These are phyloP conservation scores for Gymnarchus niloticus DNA, from an alignment of 2,113 vertebrate genomes.

Conservation along the genomic window DNA sequence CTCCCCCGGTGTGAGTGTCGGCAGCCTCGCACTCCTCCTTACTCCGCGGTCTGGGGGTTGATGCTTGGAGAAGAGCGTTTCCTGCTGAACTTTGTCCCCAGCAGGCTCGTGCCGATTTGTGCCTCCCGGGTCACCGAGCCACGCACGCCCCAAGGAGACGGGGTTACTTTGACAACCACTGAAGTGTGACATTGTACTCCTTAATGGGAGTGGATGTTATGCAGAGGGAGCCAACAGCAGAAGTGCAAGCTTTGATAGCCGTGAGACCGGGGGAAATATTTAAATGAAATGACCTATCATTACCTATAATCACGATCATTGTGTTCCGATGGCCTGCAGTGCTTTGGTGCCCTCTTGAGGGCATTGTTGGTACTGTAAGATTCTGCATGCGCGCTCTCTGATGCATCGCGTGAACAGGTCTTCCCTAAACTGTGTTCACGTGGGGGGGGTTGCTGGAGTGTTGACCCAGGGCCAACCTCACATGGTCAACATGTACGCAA, in stretches of 20 bases:
- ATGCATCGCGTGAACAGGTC: background rate
- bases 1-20: background rate
- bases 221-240: too few species aligned
- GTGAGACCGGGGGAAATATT: background rate
- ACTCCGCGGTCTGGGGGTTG: too few species aligned
- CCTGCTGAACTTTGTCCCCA: too few species aligned
- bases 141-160: too few species aligned
- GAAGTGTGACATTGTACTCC: background rate
- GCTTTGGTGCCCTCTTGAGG: background rate
- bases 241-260: background rate
- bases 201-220: background rate
- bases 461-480: too few species aligned
- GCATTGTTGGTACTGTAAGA: background rate
- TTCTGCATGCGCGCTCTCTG: background rate
- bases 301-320: too few species aligned
- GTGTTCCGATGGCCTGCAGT: background rate
- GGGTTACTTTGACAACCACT: background rate
- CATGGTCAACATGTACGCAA: too few species aligned
- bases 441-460: background rate
- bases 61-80: too few species aligned
- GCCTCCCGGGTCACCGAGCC: too few species aligned
- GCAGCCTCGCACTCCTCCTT: too few species aligned
- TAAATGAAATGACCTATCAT: background rate
- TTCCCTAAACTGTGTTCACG: background rate
- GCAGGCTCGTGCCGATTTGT: too few species aligned